Evolutionary conservation across 1,140 invertebrate genomes (phyloP).

Genomic region (Lucilia cuprina): DNA sequence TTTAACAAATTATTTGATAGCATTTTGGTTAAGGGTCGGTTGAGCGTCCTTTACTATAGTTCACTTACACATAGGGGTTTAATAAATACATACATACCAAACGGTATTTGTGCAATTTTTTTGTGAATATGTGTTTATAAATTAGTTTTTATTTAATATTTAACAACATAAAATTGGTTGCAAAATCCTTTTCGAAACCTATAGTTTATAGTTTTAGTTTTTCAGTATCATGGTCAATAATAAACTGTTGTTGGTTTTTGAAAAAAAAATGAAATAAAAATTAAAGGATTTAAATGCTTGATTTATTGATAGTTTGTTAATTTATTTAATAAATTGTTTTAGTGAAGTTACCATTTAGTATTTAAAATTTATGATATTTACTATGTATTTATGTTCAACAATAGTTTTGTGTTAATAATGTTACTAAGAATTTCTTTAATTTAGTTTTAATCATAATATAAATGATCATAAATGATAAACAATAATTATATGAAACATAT

Average conservation of each 20-base stretch:
- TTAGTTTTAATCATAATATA: too few relatives aligned
- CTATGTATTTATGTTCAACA: too few relatives aligned
- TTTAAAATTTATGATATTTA: too few relatives aligned
- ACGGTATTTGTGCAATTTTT: background rate
- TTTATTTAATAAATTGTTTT: too few relatives aligned
- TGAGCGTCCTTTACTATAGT: background rate
- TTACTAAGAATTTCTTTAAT: too few relatives aligned
- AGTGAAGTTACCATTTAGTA: too few relatives aligned
- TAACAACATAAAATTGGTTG: background rate
- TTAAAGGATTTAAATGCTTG: background rate
- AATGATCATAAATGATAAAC: too few relatives aligned
- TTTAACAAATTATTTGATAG: conserved; percentile 38
- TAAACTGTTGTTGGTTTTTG: background rate
- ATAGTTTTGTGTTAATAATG: too few relatives aligned
- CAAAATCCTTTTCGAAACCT: background rate
- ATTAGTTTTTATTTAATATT: conserved; percentile 16
- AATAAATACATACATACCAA: background rate
- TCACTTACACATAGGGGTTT: background rate
- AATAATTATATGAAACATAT: too few relatives aligned
- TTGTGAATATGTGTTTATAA: background rate
- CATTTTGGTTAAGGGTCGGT: background rate
- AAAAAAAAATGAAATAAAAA: background rate
- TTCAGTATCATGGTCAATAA: background rate
- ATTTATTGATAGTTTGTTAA: background rate
- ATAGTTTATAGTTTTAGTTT: background rate